Base-by-base conservation (phyloP, 2,797 vertebrate species). In the Orientallactaga sibirica region DNA sequence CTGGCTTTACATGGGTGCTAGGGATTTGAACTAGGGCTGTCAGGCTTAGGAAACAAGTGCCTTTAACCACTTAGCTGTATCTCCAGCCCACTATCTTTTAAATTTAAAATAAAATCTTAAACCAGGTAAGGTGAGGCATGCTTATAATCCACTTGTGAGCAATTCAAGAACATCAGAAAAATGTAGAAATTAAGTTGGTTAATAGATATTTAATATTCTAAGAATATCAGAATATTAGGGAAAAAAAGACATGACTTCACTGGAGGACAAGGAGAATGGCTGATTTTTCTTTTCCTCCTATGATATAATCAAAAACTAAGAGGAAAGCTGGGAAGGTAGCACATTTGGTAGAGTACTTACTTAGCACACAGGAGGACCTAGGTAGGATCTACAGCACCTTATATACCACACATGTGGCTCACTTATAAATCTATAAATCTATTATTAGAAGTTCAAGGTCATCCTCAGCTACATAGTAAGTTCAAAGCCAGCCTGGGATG, bases 91-190 rank as follows among this genome's bases (percentile, higher is more conserved):
- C 48, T 48, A 48, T 48, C 48, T 48, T 86, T 67, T 91, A 29
- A 70, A 76, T 78, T 95, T 92, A 79, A 95, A 88, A 88, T 82
- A 43, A 29, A 81, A 19, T 41, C 41, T 43, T 81, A 81, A 58
- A 81, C 4, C 41, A 25, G 78, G 61, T 33, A 25, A 64, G n/a
- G 61, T 64, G 20, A 15, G 61, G 41, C 58, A 19, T 43, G 79
- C 24, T 58, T 80, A 22, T 80, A 81, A 81, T 66, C 64, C 61
- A 81, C 24, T 66, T 27, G 79, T 14, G 55, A 80, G 22, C 48
- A 76, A 81, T 73, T 29, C 84, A 33, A 80, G 70, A 88, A 41
- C 12, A 86, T 58, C 18, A 74, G 9, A 86, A 61, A 9, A 89
- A 18, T 55, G 22, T 74, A 70, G 24, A 91, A 91, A 88, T 77